These are phyloP conservation scores for Nothobranchius kuhntae DNA, from an alignment of 2,113 vertebrate species.

Conservation along the genomic window DNA sequence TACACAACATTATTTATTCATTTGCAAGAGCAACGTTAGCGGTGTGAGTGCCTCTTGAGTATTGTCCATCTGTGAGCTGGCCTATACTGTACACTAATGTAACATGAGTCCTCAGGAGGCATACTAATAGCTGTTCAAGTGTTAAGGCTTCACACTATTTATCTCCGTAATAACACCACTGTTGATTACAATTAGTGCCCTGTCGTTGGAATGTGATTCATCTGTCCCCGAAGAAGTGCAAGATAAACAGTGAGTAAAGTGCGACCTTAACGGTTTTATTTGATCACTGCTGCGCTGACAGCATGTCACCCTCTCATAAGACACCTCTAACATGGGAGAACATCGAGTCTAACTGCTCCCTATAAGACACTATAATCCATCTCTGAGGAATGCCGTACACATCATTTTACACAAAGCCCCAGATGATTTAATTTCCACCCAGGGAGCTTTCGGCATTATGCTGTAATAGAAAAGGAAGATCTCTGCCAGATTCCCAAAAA, in stretches of 20 bases:
- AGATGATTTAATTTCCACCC: constrained; percentile 74
- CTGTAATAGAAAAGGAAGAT: constrained; percentile 65
- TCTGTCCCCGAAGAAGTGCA: constrained; percentile 53
- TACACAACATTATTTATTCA: constrained; percentile 70
- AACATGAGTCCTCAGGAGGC: constrained; percentile 62
- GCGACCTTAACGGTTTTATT: constrained; percentile 64
- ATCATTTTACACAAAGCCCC: constrained; percentile 70
- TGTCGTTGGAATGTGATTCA: constrained; percentile 60
- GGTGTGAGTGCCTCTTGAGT: constrained; percentile 52
- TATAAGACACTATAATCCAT: constrained; percentile 63
- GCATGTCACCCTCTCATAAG: constrained; percentile 51
- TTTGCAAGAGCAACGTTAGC: constrained; percentile 44
- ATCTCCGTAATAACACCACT: constrained; percentile 62
- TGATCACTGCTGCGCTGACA: constrained; percentile 55
- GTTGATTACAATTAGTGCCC: constrained; percentile 64
- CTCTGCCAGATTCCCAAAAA: constrained; percentile 60
- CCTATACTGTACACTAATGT: constrained; percentile 60
- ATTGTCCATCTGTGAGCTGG: constrained; percentile 69
- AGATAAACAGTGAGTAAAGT: constrained; percentile 44
- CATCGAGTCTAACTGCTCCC: constrained; percentile 72
- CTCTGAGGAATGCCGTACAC: constrained; percentile 66
- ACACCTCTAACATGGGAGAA: constrained; percentile 69
- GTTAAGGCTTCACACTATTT: constrained; percentile 64
- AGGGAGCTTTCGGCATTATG: constrained; percentile 58
- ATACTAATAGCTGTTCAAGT: constrained; percentile 55